phyloP scores from a whole-genome alignment of 92 coral and sea anemone genomes.

The Zoanthus gigantus region DNA sequence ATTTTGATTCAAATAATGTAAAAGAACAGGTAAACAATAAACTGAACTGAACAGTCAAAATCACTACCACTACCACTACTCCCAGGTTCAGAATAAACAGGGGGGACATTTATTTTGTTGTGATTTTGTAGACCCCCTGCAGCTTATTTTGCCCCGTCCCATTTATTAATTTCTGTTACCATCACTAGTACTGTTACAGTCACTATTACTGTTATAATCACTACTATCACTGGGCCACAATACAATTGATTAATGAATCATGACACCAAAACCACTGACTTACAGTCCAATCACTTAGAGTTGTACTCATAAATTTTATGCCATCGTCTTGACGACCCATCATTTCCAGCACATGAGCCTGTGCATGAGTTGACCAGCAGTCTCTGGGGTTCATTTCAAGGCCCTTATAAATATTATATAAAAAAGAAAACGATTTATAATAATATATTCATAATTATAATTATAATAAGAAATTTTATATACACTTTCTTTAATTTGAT shows the following conservation, averaged over 20 bases:
- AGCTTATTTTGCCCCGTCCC: no score
- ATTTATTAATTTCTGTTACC: neutral
- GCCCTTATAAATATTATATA: constrained; percentile 56
- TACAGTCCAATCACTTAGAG: constrained; percentile 89
- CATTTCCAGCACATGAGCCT: constrained; percentile 93
- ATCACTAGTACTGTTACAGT: neutral
- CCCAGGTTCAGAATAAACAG: no score
- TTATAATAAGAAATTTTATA: no score
- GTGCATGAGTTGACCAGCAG: constrained; percentile 98
- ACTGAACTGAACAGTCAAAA: no score
- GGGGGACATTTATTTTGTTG: no score
- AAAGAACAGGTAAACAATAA: no score
- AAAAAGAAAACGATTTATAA: neutral
- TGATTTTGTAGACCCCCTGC: no score
- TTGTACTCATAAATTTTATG: constrained; percentile 77
- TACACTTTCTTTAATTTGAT: no score
- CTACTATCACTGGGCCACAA: neutral
- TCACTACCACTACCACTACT: no score
- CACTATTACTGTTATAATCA: neutral
- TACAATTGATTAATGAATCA: neutral
- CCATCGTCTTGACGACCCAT: constrained; percentile 92
- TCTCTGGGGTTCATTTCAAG: constrained; percentile 89
- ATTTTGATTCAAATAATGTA: no score
- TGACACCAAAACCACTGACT: neutral
- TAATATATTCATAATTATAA: no score